phyloP scores from a whole-genome alignment of 37 sponge, comb jelly and placozoan genomes.

The Lycopodina hypogea region DNA sequence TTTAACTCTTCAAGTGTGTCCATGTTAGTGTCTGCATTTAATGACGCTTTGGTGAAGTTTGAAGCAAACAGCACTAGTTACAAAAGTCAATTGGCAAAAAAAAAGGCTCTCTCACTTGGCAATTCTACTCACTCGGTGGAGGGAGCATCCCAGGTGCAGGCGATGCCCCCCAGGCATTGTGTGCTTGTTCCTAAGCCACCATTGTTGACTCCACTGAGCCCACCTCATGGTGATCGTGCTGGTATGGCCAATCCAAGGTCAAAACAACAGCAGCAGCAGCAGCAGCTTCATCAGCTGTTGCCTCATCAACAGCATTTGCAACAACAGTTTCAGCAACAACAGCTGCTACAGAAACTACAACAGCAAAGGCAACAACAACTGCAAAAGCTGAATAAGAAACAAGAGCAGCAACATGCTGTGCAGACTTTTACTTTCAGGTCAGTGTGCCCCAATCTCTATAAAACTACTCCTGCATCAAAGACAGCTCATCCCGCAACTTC shows the following conservation, averaged over 20 bases:
- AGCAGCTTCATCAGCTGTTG: neutral
- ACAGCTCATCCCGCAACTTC: too few species aligned
- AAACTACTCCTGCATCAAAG: too few species aligned
- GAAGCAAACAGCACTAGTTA: constrained; percentile 45
- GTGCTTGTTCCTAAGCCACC: constrained; percentile 16
- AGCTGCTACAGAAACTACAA: too few species aligned
- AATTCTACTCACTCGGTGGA: neutral
- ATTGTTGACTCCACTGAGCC: neutral
- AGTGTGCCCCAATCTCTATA: too few species aligned
- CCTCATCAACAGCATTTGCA: neutral
- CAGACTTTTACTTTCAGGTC: too few species aligned
- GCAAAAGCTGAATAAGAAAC: neutral
- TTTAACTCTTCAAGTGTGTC: constrained; percentile 26
- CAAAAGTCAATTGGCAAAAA: neutral
- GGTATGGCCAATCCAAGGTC: neutral
- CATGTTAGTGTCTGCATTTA: constrained; percentile 47
- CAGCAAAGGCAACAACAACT: neutral
- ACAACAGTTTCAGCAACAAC: neutral
- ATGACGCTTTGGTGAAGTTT: constrained; percentile 62
- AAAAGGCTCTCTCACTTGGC: neutral
- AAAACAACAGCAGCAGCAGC: neutral
- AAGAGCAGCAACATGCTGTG: too few species aligned
- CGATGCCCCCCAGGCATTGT: neutral
- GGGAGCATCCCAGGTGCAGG: neutral
- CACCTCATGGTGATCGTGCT: neutral